Conservation (phyloP, 2,113 vertebrate genomes). For the Phyllostomus hastatus region DNA sequence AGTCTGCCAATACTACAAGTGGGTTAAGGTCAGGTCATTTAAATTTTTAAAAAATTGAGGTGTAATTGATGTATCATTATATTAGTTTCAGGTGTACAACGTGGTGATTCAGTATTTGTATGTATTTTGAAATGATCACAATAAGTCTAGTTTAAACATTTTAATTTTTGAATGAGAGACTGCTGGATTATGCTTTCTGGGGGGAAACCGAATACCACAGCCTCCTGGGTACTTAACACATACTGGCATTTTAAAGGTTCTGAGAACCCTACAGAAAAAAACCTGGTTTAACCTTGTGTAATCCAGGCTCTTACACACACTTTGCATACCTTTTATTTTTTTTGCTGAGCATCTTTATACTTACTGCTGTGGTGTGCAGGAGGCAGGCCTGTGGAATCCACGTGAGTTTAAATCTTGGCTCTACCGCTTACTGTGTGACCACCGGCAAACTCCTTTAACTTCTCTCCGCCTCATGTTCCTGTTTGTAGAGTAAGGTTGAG, state of each 20-base stretch:
- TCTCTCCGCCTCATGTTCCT: neutral
- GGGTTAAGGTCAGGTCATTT: constrained; percentile 18
- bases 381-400: constrained; percentile 10
- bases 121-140: neutral
- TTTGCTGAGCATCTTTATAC: neutral
- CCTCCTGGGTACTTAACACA: neutral
- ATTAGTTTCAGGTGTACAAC: neutral
- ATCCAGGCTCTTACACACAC: neutral
- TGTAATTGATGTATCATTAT: neutral
- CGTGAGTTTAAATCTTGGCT: constrained; percentile 10
- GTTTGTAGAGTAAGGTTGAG: constrained; percentile 15
- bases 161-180: neutral
- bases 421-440: neutral
- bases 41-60: neutral
- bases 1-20: constrained; percentile 1
- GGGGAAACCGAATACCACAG: neutral
- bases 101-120: neutral
- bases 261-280: constrained; percentile 9
- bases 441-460: neutral
- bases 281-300: constrained; percentile 2
- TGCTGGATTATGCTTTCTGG: neutral
- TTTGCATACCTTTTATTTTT: neutral
- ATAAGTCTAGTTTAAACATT: neutral
- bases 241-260: constrained; percentile 8
- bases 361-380: neutral